Evolutionary conservation across 1,140 invertebrate species (phyloP), one percentile per base, ranked within the genome.

Genomic region (Brachionus rubens): DNA sequence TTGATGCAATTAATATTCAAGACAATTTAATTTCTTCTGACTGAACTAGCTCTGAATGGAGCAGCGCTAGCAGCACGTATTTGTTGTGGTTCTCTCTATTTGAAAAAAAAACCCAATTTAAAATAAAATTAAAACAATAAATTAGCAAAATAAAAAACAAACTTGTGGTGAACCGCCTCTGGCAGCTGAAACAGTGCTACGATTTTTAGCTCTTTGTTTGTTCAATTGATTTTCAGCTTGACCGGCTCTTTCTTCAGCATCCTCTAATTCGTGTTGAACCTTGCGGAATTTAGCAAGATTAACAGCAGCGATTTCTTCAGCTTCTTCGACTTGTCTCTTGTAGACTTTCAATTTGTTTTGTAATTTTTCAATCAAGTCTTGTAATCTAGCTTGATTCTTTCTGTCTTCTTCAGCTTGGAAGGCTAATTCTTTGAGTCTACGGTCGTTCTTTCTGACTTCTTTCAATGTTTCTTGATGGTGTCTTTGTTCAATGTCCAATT

Each of bases 261-360:
- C 96, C 86, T 99, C 75, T 33, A 76, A 33, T 21, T 76, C 75
- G 14, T 59, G 52, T 67, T 76, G 75, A 21, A 94, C 93, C 87
- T 98, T 98, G 84, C 96, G 92, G 92, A 96, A 99, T 89, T 99
- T 99, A 86, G 94, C 95, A 85, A 98, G 90, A 87, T 98, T 98
- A 80, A 97, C 89, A 82, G 93, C 94, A 81, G 95, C 95, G 82
- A 98, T 95, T 87, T 98, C 95, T 88, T 98, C 94, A 79, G 95
- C 94, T 86, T 98, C 96, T 84, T 98, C 96, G 82, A 98, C 96
- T 89, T 98, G 95, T 87, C 94, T 91, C 91, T 97, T 98, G 90
- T 97, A 98, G 79, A 92, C 94, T 89, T 97, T 97, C 88, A 98
- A 96, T 89, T 98, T 99, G 87, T 94, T 91, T 88, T 98, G 94